Conservation (phyloP, 2,888 invertebrate species). For the Cataglyphis rosenhaueri region DNA sequence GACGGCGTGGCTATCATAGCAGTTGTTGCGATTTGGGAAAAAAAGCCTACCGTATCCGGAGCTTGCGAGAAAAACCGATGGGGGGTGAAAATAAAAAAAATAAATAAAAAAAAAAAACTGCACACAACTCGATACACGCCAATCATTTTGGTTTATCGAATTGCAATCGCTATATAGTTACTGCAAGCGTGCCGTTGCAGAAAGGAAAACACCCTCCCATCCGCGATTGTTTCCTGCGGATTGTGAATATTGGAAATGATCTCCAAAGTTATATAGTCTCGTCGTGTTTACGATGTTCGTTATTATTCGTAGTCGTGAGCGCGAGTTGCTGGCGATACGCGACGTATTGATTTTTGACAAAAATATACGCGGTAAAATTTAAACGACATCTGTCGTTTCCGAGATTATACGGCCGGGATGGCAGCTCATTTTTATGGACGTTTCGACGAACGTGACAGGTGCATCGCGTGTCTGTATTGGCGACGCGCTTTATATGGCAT, state of each 20-base stretch:
- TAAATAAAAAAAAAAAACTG: neutral
- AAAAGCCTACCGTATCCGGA: conserved; percentile 22
- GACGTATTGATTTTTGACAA: conserved; percentile 53
- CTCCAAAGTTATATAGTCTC: neutral
- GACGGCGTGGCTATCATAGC: conserved; percentile 42
- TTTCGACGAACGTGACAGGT: conserved; percentile 52
- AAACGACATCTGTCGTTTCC: conserved; percentile 47
- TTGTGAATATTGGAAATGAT: conserved; percentile 28
- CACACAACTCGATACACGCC: conserved; percentile 39
- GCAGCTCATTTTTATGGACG: conserved; percentile 55
- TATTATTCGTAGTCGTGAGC: conserved; percentile 26
- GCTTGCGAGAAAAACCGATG: conserved; percentile 15
- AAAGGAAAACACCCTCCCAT: conserved; percentile 28
- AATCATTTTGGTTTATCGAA: conserved; percentile 49
- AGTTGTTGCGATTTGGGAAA: conserved; percentile 35
- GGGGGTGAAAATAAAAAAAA: neutral
- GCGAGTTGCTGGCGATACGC: conserved; percentile 15
- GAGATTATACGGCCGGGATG: conserved; percentile 48
- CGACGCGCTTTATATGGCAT: conserved; percentile 18
- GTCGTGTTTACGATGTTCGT: conserved; percentile 18
- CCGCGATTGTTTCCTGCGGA: conserved; percentile 15
- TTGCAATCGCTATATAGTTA: conserved; percentile 21
- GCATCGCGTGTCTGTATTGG: conserved; percentile 29
- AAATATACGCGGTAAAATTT: conserved; percentile 53
- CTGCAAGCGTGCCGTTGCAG: conserved; percentile 5